Base-by-base conservation (phyloP, 1,140 invertebrate species). In the Parapsyche elsis region DNA sequence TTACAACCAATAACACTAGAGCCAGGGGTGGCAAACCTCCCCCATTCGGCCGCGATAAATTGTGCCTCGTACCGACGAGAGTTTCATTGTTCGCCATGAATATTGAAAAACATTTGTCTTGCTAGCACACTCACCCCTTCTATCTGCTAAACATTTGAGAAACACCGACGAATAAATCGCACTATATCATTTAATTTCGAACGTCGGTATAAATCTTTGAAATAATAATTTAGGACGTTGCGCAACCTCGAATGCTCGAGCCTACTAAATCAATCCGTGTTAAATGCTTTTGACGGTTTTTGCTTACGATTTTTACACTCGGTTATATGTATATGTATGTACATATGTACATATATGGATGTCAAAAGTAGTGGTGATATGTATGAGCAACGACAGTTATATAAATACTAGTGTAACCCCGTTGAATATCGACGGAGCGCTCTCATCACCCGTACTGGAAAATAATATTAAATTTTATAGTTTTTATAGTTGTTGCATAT, bases 41-140 rank as follows among this genome's bases (percentile, higher is more conserved):
- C 16, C 57, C 53, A 57, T n/a, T n/a, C 10, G 12, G 26, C 21
- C 23, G 67, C 24, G 24, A 71, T 71, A 71, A 71, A 71, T 71
- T 71, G 9, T 10, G 16, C 19, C 53, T 16, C 53, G 19, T n/a
- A 38, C 57, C 24, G 30, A 71, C 24, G 26, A 10, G 67, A 71
- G 21, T 26, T 71, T 71, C 67, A 44, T 71, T 71, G 30, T 44
- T 24, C 12, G 12, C 24, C 24, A 71, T 71, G 67, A 71, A 71
- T 71, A 71, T 71, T 71, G 67, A 44, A 71, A 71, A 71, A 14
- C 30, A 71, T 71, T n/a, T 44, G 67, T 71, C 67, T 30, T n/a
- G n/a, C 67, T 9, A 61, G 16, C 57, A 21, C 2, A 53, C 30
- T 38, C 1, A 38, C 30, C 30, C 30, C 30, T 38, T 38, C 30